A percentile compares a stretch with the other conserved stretches of the same genome.
phyloP scores from a whole-genome alignment of 2,113 vertebrate genomes.

The Cyanoderma ruficeps region DNA sequence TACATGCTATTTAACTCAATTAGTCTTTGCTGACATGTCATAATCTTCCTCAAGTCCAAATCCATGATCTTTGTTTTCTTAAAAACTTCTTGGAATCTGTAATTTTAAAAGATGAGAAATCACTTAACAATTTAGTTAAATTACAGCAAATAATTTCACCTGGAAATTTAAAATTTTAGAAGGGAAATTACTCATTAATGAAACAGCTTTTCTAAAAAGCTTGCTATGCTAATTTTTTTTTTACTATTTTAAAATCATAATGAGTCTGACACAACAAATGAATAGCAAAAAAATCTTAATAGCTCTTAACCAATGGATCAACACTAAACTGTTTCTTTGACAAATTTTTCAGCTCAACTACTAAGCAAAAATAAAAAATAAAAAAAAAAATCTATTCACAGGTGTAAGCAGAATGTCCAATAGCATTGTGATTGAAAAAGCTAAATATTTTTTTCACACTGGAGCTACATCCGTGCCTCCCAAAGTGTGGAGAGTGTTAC shows the following conservation, averaged over 20 bases:
- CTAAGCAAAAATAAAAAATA: neutral
- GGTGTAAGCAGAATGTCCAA: neutral
- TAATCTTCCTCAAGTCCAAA: neutral
- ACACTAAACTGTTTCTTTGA: neutral
- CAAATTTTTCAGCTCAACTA: neutral
- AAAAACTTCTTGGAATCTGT: neutral
- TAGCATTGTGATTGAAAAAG: neutral
- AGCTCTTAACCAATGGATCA: neutral
- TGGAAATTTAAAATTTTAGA: neutral
- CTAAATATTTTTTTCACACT: neutral
- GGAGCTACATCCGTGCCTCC: neutral
- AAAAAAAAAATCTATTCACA: neutral
- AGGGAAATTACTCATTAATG: neutral
- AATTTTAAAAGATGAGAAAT: neutral
- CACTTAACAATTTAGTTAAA: neutral
- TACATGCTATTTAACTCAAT: neutral
- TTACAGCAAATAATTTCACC: neutral
- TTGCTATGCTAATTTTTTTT: neutral
- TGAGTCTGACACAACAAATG: neutral
- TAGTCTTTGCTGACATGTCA: neutral
- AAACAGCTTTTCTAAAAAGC: neutral
- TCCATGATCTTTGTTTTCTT: neutral
- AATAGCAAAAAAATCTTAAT: neutral
- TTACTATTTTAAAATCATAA: neutral
- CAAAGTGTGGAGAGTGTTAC: neutral